Evolutionary conservation across 2,888 invertebrate genomes (phyloP), one percentile per base, ranked within the genome.

Genomic region (Brachyptera risi): DNA sequence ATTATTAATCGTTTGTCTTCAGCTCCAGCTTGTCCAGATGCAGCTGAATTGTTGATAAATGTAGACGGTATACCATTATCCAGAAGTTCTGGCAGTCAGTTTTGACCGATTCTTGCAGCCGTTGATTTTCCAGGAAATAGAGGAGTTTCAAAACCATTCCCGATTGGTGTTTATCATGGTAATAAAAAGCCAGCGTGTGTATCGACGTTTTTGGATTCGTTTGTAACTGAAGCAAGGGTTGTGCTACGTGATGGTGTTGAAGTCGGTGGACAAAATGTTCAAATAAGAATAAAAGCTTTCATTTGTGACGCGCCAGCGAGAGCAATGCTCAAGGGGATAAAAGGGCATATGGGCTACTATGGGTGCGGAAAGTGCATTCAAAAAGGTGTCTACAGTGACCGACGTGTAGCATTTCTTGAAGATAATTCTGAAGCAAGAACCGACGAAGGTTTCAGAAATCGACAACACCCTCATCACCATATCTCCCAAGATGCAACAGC

Each of bases 291-390:
- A 4, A 26, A 24, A 26, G 60, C 59, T 15, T 49, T 64, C 40
- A 50, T 58, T 21, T 60, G 58, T 37, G 65, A 64, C 57, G 59
- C 49, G n/a, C 61, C 64, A 1, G 65, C 65, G 1, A 65, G 61
- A 42, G 27, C 49, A 13, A 63, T 64, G 50, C 44, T 65, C 3
- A 40, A 47, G 15, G 23, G 35, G 9, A 59, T 54, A 7, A 64
- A 51, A 21, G 56, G 54, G 15, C 65, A 66, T 27, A 56, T 37
- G 31, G 65, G 65, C 7, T 56, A 40, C 35, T 26, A 38, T 31
- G 44, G 38, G 17, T 66, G 65, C 47, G 59, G 60, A 15, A 62
- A 58, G 27, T 66, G 65, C 37, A 56, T 47, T 21, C 24, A 23
- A 19, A 15, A 49, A 13, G 65, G 64, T 4, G 56, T 26, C 13